Percentiles rank a stretch among this genome's conserved stretches.
phyloP scores from a whole-genome alignment of 2,888 invertebrate species.

The Brachyptera risi region DNA sequence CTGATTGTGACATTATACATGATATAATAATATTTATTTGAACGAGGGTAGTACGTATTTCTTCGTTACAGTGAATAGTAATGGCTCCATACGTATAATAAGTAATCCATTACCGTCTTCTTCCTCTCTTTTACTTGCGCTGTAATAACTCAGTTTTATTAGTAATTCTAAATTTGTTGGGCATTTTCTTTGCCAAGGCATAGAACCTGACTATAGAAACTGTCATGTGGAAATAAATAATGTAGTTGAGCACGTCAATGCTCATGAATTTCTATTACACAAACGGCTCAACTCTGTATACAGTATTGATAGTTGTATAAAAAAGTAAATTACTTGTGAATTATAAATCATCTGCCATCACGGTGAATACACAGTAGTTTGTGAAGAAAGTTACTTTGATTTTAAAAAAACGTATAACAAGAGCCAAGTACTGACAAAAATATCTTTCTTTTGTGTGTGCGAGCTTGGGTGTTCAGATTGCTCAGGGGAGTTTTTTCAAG shows the following conservation, averaged over 20 bases:
- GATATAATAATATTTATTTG: too few relatives aligned
- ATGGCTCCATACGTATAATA: too few relatives aligned
- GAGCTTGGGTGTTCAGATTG: neutral
- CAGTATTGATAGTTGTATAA: too few relatives aligned
- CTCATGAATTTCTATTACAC: too few relatives aligned
- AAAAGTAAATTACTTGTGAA: conserved; percentile 4
- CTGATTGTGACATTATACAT: too few relatives aligned
- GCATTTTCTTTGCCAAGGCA: conserved; percentile 1
- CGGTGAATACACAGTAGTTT: neutral
- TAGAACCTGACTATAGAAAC: neutral
- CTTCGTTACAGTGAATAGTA: neutral
- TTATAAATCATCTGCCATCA: too few relatives aligned
- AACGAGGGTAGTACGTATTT: too few relatives aligned
- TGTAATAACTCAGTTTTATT: conserved; percentile 8
- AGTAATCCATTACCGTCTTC: neutral
- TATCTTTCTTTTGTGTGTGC: neutral
- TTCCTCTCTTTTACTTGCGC: neutral
- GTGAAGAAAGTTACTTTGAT: conserved; percentile 6
- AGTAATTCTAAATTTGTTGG: neutral
- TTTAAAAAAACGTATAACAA: neutral
- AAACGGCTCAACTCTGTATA: neutral
- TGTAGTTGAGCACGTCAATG: too few relatives aligned
- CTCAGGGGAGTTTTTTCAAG: conserved; percentile 6
- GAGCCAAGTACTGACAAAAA: neutral
- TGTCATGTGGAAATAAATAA: too few relatives aligned